Evolutionary conservation across 2,888 invertebrate species (phyloP), one percentile per base, ranked within the genome.

Genomic region (Notodonta dromedarius): DNA sequence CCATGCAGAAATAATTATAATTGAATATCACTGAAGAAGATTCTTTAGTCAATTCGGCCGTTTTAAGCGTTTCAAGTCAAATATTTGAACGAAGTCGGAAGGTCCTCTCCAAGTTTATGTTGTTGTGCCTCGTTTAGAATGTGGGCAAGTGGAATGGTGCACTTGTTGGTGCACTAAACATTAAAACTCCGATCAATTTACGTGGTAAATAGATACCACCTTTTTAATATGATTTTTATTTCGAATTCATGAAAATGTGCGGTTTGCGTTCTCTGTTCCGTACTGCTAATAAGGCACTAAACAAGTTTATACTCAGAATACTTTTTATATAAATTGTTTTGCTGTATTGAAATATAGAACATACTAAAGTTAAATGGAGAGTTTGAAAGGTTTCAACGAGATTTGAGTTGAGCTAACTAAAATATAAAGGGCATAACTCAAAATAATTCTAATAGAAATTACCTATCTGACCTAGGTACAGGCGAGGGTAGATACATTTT

Each of bases 61-160:
- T 74, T 77, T 80, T 77, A 76, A 80, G 76, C 76, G 76, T 79
- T 77, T 80, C 77, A 78, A 83, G 76, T 81, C 81, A 86, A 88
- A 88, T 85, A 88, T 89, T 86, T 84, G 84, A 79, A 77, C 83
- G 70, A 78, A 80, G 80, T 78, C 82, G 74, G 69, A 72, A 82
- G 80, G 79, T 79, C 79, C 77, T 71, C 73, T 70, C 68, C 55
- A 73, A 83, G 80, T 84, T 82, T 81, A 80, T 72, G 72, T 70
- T 68, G 63, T 76, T 70, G 73, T 73, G 76, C 71, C 56, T 35
- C 73, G 70, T 78, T 82, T 73, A 62, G 66, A 59, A 62, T 57
- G n/a, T 54, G 60, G 60, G 63, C 57, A 56, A 69, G 75, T 69
- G 60, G 52, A 56, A 57, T 51, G 42, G 9, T 44, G 51, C 44